Base-by-base conservation (phyloP, 2,888 invertebrate genomes). In the Cyclophora punctaria region DNA sequence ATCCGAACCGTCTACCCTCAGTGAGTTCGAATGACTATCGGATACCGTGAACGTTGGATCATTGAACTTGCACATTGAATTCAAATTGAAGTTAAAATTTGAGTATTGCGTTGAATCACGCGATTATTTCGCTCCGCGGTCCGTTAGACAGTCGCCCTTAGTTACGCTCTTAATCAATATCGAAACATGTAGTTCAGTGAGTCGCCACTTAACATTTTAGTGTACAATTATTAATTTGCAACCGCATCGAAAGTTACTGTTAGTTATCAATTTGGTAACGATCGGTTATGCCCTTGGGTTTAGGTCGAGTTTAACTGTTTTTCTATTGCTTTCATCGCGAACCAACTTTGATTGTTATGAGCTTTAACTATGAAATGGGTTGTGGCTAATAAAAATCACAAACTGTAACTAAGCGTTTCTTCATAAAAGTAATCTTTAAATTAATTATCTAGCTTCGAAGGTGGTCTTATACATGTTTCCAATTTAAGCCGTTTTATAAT, bases 131-230 rank as follows among this genome's bases (percentile, higher is more conserved):
- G 67, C 60, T 60, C 60, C 56, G 51, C 35, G 44, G 63, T 71
- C 79, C 80, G 82, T 78, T 81, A 80, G 65, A 66, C 49, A 56
- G 55, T 66, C 62, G 81, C 81, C 83, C 81, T 84, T 82, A 71
- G 63, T 63, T 74, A 71, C 77, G 72, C 72, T 69, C 63, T 57
- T 69, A 64, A 73, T 73, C 62, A 60, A 58, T 64, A 64, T 62
- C 54, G 60, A 48, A 50, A 60, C 58, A 64, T 64, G 62, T 67
- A 54, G 63, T 62, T 63, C 64, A 73, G 44, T 62, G 53, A 59
- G 55, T 35, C 53, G 44, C 49, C 55, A 50, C 48, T 44, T 48
- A 52, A 34, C 35, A 40, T 34, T 46, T 45, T 41, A 47, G 6
- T 44, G 55, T 55, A 51, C 55, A 55, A 53, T 59, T 59, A 57